Evolutionary conservation across 2,888 invertebrate genomes (phyloP).

Genomic region (Lepidonotus clava): DNA sequence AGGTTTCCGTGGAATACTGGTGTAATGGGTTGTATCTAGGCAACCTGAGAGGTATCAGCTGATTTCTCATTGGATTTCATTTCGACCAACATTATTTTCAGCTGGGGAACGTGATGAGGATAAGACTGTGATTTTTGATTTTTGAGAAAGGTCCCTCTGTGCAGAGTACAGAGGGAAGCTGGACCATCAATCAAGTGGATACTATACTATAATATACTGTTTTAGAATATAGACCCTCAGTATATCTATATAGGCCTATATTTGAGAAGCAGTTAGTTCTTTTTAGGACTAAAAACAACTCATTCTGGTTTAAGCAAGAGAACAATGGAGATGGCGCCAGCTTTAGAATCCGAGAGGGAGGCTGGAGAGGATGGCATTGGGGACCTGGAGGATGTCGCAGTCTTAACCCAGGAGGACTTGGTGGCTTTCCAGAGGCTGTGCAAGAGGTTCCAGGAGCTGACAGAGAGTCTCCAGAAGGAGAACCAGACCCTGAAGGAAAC

Average conservation of each 20-base stretch:
- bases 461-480: not conserved
- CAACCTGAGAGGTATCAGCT: not conserved
- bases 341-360: no score
- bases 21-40: not conserved
- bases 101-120: no score
- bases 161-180: no score
- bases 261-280: no score
- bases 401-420: constrained; percentile 30
- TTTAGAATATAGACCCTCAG: not conserved
- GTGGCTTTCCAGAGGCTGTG: constrained; percentile 1
- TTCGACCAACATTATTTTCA: no score
- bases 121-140: no score
- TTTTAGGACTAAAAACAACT: no score
- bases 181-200: not conserved
- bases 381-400: not conserved
- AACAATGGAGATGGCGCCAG: not conserved
- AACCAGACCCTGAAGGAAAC: not conserved
- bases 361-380: not conserved
- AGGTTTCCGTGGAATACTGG: not conserved
- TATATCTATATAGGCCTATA: no score
- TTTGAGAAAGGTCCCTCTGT: no score
- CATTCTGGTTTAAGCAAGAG: no score
- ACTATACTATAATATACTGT: not conserved
- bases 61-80: not conserved
- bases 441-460: not conserved